phyloP scores from a whole-genome alignment of 1,140 invertebrate genomes.

The Bombyx mandarina region DNA sequence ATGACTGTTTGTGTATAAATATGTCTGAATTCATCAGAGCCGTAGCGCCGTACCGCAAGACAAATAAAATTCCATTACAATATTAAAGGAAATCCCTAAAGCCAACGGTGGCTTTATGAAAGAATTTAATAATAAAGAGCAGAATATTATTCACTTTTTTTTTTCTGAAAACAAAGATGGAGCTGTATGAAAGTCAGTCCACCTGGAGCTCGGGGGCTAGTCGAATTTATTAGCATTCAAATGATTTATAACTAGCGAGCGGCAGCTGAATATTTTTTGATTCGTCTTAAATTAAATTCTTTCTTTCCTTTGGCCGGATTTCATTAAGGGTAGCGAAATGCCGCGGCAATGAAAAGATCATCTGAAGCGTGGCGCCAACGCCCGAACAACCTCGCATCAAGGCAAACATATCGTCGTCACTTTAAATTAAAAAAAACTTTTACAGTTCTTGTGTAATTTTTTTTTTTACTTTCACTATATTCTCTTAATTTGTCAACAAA shows the following conservation, averaged over 20 bases:
- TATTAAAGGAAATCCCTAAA: slow-evolving; percentile 54
- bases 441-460: not conserved
- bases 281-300: slow-evolving; percentile 70
- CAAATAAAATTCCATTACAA: slow-evolving; percentile 55
- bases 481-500: no score
- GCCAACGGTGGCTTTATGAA: slow-evolving; percentile 43
- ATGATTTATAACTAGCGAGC: slow-evolving; percentile 69
- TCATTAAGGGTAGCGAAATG: slow-evolving; percentile 64
- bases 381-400: not conserved
- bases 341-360: slow-evolving; percentile 57
- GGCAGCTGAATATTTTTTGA: slow-evolving; percentile 70
- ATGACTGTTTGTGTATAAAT: not conserved
- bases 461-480: no score
- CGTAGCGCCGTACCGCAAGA: slow-evolving; percentile 27
- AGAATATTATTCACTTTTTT: slow-evolving; percentile 49
- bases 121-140: slow-evolving; percentile 61
- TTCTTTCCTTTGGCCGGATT: slow-evolving; percentile 67
- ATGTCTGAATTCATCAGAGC: slow-evolving; percentile 8
- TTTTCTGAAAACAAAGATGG: slow-evolving; percentile 55
- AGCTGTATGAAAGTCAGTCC: slow-evolving; percentile 52
- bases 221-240: slow-evolving; percentile 71
- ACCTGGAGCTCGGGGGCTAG: slow-evolving; percentile 51
- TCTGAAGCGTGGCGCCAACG: slow-evolving; percentile 16
- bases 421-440: not conserved
- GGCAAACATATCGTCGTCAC: not conserved